phyloP scores from a whole-genome alignment of 1,140 invertebrate species.

The Camponotus vicinus region DNA sequence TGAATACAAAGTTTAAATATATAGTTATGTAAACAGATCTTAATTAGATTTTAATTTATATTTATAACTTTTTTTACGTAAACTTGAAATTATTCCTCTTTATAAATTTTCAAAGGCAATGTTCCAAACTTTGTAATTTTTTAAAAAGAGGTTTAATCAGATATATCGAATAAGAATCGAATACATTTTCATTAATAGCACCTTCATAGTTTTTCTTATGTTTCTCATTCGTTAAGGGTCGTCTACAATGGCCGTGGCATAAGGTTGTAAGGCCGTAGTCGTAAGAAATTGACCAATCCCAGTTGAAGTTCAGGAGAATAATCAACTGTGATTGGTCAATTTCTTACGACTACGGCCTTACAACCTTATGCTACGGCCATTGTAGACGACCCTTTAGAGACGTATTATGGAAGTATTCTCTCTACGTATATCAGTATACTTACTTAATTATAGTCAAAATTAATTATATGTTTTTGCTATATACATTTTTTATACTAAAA shows the following conservation, averaged over 20 bases:
- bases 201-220: not conserved
- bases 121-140: not conserved
- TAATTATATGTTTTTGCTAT: not conserved
- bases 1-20: not conserved
- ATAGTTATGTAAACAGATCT: not conserved
- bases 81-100: not conserved
- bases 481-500: slow-evolving; percentile 1
- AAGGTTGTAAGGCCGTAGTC: too few species aligned
- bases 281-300: too few species aligned
- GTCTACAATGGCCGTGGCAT: too few species aligned
- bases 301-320: too few species aligned
- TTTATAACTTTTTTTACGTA: not conserved
- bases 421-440: too few species aligned
- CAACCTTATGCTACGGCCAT: too few species aligned
- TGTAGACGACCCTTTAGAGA: not conserved
- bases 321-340: too few species aligned
- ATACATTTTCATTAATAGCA: not conserved
- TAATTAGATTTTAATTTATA: not conserved
- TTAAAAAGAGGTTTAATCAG: not conserved
- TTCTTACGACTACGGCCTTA: too few species aligned
- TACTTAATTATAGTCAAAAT: not conserved
- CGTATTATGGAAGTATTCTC: not conserved
- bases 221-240: not conserved
- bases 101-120: not conserved
- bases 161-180: not conserved